phyloP scores from a whole-genome alignment of 2,888 invertebrate species.

The Melanostoma scalare region DNA sequence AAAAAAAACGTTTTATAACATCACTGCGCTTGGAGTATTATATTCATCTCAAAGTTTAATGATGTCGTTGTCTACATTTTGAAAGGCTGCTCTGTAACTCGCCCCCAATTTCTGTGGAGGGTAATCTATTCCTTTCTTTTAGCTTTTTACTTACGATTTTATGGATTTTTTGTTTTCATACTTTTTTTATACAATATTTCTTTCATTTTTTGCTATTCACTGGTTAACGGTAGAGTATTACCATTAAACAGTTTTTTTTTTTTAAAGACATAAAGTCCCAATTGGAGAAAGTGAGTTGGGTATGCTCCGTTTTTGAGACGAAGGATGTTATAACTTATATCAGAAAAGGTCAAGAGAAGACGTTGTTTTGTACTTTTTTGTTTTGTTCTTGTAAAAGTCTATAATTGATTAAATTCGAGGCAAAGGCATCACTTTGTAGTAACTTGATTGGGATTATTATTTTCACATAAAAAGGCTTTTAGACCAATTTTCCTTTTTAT shows the following conservation, averaged over 20 bases:
- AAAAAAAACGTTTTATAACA: conserved; percentile 10
- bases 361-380: conserved; percentile 11
- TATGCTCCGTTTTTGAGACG: conserved; percentile 11
- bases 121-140: conserved; percentile 60
- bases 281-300: conserved; percentile 8
- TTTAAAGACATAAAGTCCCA: conserved; percentile 34
- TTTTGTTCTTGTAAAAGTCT: conserved; percentile 21
- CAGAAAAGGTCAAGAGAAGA: conserved; percentile 47
- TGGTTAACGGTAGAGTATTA: conserved; percentile 49
- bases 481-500: conserved; percentile 13
- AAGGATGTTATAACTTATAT: conserved; percentile 62
- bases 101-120: conserved; percentile 52
- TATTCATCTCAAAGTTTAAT: conserved; percentile 69
- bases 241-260: conserved; percentile 43
- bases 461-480: conserved; percentile 46
- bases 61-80: conserved; percentile 43
- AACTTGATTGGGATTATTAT: conserved; percentile 39
- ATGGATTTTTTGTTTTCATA: conserved; percentile 26
- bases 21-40: conserved; percentile 17
- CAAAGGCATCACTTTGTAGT: conserved; percentile 18
- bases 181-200: conserved; percentile 35
- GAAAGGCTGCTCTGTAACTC: conserved; percentile 19
- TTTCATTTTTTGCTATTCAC: conserved; percentile 26
- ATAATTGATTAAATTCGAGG: conserved; percentile 58
- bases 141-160: conserved; percentile 31